These are phyloP conservation scores for Herminia tarsipennalis DNA, from an alignment of 2,888 invertebrate species.

Conservation along the genomic window DNA sequence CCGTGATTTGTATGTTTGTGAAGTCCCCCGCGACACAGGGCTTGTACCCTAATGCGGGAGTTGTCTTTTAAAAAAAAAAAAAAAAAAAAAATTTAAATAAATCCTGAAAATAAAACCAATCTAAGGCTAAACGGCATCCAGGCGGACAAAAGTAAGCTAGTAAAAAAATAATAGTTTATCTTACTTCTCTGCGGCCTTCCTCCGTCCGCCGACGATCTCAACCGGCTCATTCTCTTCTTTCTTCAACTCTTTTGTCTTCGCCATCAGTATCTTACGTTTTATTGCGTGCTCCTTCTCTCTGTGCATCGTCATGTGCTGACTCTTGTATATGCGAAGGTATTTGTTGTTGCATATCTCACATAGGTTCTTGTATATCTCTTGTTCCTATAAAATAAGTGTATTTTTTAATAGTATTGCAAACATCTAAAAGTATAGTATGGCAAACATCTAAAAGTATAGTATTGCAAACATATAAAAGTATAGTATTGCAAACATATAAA, in stretches of 20 bases:
- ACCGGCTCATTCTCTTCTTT: slow-evolving; percentile 16
- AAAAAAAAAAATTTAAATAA: too few relatives aligned
- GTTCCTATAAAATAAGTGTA: slow-evolving; percentile 66
- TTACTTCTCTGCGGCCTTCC: slow-evolving; percentile 72
- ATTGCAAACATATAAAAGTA: too few relatives aligned
- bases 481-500: too few relatives aligned
- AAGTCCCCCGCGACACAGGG: too few relatives aligned
- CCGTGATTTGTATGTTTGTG: too few relatives aligned
- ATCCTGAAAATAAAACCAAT: too few relatives aligned
- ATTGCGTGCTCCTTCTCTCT: slow-evolving; percentile 55
- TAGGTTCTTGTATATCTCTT: slow-evolving; percentile 70
- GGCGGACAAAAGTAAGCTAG: too few relatives aligned
- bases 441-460: too few relatives aligned
- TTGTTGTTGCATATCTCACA: slow-evolving; percentile 83
- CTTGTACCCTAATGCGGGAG: too few relatives aligned
- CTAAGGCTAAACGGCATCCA: too few relatives aligned
- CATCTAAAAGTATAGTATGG: too few relatives aligned
- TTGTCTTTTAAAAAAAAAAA: too few relatives aligned
- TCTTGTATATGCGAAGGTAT: slow-evolving; percentile 84
- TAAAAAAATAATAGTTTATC: slow-evolving; percentile 1
- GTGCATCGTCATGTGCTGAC: slow-evolving; percentile 83
- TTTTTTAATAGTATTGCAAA: neutral
- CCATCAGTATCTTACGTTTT: slow-evolving; percentile 40
- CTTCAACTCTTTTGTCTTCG: slow-evolving; percentile 42
- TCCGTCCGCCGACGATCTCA: slow-evolving; percentile 41